Percentiles rank a stretch among this genome's conserved stretches.
Conservation (phyloP, 2,797 vertebrate genomes). For the Synaphobranchus kaupii region DNA sequence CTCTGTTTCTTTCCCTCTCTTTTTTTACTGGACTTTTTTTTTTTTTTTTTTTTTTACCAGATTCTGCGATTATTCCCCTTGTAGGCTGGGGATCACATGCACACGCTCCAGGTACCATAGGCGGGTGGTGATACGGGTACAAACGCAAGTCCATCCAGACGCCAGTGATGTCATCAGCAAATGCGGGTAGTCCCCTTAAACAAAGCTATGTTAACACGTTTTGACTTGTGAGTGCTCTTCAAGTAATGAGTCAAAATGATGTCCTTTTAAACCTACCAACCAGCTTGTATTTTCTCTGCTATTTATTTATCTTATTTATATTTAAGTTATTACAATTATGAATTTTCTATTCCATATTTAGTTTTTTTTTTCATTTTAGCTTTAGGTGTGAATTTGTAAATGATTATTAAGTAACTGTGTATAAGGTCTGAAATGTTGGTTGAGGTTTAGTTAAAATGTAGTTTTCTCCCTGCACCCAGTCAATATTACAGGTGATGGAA, state of each 20-base stretch:
- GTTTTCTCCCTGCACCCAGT: background rate
- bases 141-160: background rate
- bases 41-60: background rate
- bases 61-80: background rate
- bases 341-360: background rate
- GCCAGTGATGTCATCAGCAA: background rate
- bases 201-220: background rate
- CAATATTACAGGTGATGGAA: background rate
- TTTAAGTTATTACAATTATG: background rate
- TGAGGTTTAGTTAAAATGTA: background rate
- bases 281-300: background rate
- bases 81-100: background rate
- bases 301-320: background rate
- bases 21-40: background rate
- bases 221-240: background rate
- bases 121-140: background rate
- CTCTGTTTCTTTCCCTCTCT: too few species aligned
- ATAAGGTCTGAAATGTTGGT: background rate
- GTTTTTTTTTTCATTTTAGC: background rate
- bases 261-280: background rate
- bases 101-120: background rate
- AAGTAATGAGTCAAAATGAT: background rate
- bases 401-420: background rate
- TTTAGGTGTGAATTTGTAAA: background rate
- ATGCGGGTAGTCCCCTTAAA: conserved; percentile 7